Evolutionary conservation across 1,140 invertebrate species (phyloP).

Genomic region (Lasaia peninsularis): DNA sequence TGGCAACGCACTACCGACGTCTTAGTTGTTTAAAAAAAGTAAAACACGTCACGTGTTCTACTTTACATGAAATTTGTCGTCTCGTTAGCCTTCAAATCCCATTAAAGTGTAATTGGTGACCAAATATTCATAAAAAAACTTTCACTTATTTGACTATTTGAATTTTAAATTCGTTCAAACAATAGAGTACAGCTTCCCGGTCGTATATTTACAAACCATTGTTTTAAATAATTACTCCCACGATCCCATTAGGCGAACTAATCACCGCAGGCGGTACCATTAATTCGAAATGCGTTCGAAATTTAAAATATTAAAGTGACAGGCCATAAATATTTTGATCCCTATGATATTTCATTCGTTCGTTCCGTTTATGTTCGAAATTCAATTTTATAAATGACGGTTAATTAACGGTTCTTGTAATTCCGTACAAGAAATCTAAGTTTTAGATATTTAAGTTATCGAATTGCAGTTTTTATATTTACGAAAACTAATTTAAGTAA

Average conservation of each 20-base stretch:
- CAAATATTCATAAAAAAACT: too few relatives aligned
- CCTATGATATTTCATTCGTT: background rate
- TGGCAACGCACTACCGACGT: too few relatives aligned
- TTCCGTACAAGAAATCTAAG: background rate
- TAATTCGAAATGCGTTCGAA: conserved; percentile 11
- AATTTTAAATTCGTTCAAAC: background rate
- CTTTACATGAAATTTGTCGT: too few relatives aligned
- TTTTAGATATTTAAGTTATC: too few relatives aligned
- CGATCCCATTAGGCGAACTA: conserved; percentile 1
- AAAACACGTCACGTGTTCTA: too few relatives aligned
- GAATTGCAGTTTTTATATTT: too few relatives aligned
- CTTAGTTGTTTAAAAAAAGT: too few relatives aligned
- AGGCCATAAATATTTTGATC: conserved; percentile 5
- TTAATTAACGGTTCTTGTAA: background rate
- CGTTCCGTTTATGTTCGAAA: background rate
- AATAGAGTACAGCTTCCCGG: conserved; percentile 3
- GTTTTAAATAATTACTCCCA: conserved; percentile 10
- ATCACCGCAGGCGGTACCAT: conserved; percentile 1
- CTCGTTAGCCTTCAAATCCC: too few relatives aligned
- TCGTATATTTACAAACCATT: conserved; percentile 1
- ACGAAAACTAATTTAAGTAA: too few relatives aligned
- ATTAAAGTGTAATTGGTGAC: too few relatives aligned
- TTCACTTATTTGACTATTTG: background rate
- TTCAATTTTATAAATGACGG: background rate
- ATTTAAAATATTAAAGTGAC: conserved; percentile 11